Base-by-base conservation (phyloP, 1,140 invertebrate species). In the Pogonus chalceus region DNA sequence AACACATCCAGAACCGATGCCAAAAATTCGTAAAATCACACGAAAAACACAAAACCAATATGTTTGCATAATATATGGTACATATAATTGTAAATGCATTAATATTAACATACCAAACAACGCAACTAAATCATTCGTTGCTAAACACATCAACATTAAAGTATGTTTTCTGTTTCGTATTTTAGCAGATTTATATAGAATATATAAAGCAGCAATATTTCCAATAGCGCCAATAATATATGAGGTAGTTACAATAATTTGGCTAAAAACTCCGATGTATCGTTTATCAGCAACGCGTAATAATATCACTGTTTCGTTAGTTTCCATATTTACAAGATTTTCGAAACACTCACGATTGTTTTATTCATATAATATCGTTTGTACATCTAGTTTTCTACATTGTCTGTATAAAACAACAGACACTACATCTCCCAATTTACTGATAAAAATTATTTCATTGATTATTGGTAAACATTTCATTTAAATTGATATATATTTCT, bases 1-100 rank as follows among this genome's bases (percentile, higher is more conserved):
- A 37, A 92, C 88, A 69, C 85, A 89, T 3, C 89, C 89, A 20
- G 88, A 90, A 52, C 88, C 87, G 1, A 92, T 75, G 4, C 88
- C 89, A 69, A 92, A 91, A 39, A 85, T 79, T 16, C 88, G 74
- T 70, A 87, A 82, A 4, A 88, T 69, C 1, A 91, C 84, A 39
- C 85, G 76, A 20, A 81, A 68, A 18, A 78, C 78, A 64, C 89
- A 92, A 64, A 79, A 78, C 50, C 67, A 66, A 20, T 70, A 69
- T 12, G 71, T 66, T 52, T 79, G 77, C 37, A 80, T 69, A 2
- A 74, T 69, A 31, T 31, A 31, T 7, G 14, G 4, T n/a, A 79
- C 60, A 55, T 80, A 75, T 76, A 81, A 80, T 58, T 77, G 76
- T 18, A 79, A 62, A 60, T 78, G 61, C 54, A 75, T 75, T 1